Conservation (phyloP, 2,888 invertebrate species). For the Cheilosia vernalis region DNA sequence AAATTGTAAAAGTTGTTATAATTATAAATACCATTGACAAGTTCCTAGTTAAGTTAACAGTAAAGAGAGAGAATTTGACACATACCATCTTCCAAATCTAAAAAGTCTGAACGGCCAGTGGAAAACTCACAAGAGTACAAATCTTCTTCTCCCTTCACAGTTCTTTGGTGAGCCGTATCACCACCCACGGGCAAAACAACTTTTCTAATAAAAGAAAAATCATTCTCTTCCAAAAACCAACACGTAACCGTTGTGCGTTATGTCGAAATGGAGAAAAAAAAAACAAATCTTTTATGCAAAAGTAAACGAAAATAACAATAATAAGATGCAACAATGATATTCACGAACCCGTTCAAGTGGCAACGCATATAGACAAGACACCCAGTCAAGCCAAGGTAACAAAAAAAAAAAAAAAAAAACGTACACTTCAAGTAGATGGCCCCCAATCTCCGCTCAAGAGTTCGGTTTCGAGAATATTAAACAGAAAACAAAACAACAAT, state of each 20-base stretch:
- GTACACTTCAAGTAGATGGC: constrained; percentile 2
- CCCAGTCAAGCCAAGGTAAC: neutral
- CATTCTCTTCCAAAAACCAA: neutral
- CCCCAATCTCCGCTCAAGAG: constrained; percentile 23
- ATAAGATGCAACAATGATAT: constrained; percentile 38
- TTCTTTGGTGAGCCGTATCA: neutral
- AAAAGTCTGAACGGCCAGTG: too few species aligned
- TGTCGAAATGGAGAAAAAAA: neutral
- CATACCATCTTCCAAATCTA: too few species aligned
- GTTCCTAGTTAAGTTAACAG: too few species aligned
- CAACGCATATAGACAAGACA: neutral
- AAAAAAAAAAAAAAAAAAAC: neutral
- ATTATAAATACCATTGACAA: too few species aligned
- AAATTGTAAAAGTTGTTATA: too few species aligned
- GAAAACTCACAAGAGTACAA: too few species aligned
- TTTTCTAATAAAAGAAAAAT: neutral
- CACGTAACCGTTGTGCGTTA: neutral
- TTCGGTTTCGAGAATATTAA: constrained; percentile 15
- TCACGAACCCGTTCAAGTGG: constrained; percentile 30
- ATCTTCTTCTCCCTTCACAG: too few species aligned
- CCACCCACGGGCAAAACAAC: neutral
- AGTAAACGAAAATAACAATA: constrained; percentile 23
- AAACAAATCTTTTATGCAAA: constrained; percentile 3
- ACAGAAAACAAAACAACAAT: neutral
- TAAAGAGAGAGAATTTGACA: too few species aligned